Evolutionary conservation across 2,888 invertebrate genomes (phyloP).

Genomic region (Idaea aversata): DNA sequence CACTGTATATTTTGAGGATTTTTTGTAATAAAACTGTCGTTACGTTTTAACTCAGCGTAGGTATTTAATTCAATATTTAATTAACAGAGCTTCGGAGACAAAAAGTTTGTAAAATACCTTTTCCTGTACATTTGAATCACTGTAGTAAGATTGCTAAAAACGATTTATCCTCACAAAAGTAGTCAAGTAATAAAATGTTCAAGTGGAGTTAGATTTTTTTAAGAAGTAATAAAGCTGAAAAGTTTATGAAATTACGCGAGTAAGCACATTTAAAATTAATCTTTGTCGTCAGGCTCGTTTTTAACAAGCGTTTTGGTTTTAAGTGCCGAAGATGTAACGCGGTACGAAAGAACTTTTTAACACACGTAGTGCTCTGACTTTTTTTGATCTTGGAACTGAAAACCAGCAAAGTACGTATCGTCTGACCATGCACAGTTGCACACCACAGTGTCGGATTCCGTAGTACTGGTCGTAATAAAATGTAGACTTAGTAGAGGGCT

Average conservation of each 20-base stretch:
- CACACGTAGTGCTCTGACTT: too few species aligned
- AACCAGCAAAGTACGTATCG: too few species aligned
- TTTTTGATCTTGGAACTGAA: too few species aligned
- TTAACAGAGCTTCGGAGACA: background rate
- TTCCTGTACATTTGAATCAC: conserved; percentile 14
- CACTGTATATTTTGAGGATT: background rate
- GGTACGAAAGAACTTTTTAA: background rate
- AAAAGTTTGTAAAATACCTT: background rate
- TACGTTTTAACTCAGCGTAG: background rate
- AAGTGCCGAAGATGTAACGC: background rate
- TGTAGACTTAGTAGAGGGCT: too few species aligned
- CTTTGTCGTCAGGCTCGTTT: background rate
- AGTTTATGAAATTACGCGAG: conserved; percentile 14
- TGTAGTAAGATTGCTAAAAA: conserved; percentile 15
- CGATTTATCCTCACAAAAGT: conserved; percentile 20
- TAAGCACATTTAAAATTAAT: conserved; percentile 1
- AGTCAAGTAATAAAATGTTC: conserved; percentile 22
- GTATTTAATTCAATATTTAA: background rate
- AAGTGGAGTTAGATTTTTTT: conserved; percentile 22
- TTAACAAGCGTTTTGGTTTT: background rate
- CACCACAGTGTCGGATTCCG: too few species aligned
- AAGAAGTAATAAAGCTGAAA: conserved; percentile 16
- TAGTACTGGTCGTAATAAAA: too few species aligned
- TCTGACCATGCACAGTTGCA: too few species aligned
- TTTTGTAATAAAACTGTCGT: background rate